Evolutionary conservation across 2,888 invertebrate genomes (phyloP), one percentile per base, ranked within the genome.

Genomic region (Calliopum simillimum): DNA sequence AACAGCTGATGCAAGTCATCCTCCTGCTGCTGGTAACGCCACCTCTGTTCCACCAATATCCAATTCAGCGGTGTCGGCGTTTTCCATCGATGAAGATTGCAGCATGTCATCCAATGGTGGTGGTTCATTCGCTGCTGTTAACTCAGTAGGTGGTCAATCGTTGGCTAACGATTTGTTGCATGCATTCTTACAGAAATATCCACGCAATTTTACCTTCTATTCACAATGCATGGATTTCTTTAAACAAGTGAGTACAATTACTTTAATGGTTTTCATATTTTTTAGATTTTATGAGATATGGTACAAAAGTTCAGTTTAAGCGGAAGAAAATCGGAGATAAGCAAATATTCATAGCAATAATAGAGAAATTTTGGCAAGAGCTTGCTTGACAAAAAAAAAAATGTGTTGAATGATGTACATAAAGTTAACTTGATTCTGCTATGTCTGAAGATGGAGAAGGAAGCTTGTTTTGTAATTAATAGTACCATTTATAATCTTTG

Each of bases 191-290:
- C 76, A 79, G 71, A 77, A 74, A 46, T 77, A 77, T 72, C 78
- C 79, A 69, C 77, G 78, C 68, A 80, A 78, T 67, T 81, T 81
- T 70, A 43, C 70, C 25, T 84, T 79, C 72, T 79, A 80, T 72
- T 76, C 75, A 49, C 79, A 81, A 61, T 81, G 80, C 68, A 77
- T 81, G 78, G 82, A 84, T 73, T 81, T 84, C 72, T 81, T 84
- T 33, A 80, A 81, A 49, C 77, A 83, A 79, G 85, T 86, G 76
- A 80, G 78, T 79, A 41, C 13, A 49, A 51, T 6, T n/a, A 33
- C n/a, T n/a, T n/a, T n/a, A n/a, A n/a, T n/a, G n/a, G n/a, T n/a
- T n/a, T n/a, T n/a, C n/a, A n/a, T n/a, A n/a, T n/a, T n/a, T n/a
- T n/a, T n/a, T n/a, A n/a, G n/a, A n/a, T n/a, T n/a, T n/a, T n/a